These are phyloP conservation scores for Galaxias olidus DNA, from an alignment of 2,797 vertebrate genomes.

Conservation along the genomic window DNA sequence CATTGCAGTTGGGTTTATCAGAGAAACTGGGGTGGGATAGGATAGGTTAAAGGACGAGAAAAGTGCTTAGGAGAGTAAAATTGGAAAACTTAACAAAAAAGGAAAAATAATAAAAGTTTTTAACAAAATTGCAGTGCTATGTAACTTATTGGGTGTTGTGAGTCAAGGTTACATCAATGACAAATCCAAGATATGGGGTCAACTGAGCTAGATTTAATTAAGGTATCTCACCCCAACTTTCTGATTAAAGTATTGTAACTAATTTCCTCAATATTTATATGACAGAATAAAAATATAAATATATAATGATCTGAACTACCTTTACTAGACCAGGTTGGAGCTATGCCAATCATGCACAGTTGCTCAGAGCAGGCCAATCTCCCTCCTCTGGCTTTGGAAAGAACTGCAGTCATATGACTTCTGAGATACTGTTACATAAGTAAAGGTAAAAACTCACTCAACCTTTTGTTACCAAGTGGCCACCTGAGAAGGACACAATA, in stretches of 20 bases:
- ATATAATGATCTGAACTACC: too few species aligned
- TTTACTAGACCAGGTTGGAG: too few species aligned
- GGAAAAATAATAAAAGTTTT: slow-evolving; percentile 91
- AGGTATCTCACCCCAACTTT: too few species aligned
- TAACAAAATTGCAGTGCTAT: slow-evolving; percentile 66
- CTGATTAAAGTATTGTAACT: too few species aligned
- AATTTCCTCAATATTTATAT: too few species aligned
- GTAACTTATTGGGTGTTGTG: slow-evolving; percentile 14
- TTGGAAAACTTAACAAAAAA: slow-evolving; percentile 63
- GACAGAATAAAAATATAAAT: too few species aligned
- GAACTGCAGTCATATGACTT: slow-evolving; percentile 13
- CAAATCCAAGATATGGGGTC: neutral
- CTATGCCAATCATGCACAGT: neutral
- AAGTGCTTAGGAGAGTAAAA: slow-evolving; percentile 53
- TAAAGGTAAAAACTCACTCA: neutral
- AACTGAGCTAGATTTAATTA: too few species aligned
- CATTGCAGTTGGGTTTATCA: slow-evolving; percentile 37
- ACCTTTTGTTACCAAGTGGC: neutral
- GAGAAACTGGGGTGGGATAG: slow-evolving; percentile 44
- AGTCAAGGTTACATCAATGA: neutral
- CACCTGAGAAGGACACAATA: too few species aligned
- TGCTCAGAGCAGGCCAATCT: neutral
- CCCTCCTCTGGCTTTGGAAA: slow-evolving; percentile 4
- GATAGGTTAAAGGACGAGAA: slow-evolving; percentile 48
- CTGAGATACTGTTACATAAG: neutral